Evolutionary conservation across 2,797 vertebrate species (phyloP).

Genomic region (Mionectes olivaceus): DNA sequence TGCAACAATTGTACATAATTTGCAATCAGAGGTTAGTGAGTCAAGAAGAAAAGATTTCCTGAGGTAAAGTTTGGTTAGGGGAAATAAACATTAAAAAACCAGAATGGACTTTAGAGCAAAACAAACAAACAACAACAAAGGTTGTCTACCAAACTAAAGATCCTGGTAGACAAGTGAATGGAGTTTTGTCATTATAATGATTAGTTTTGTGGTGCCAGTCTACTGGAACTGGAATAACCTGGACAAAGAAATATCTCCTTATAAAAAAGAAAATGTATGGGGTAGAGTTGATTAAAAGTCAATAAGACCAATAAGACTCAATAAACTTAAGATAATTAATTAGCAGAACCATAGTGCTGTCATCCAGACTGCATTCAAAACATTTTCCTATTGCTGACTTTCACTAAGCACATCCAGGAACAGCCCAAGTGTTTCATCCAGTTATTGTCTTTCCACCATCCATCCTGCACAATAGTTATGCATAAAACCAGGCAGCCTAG

Average conservation of each 20-base stretch:
- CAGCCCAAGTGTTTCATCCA: background rate
- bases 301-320: background rate
- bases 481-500: background rate
- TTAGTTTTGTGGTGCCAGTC: background rate
- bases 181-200: background rate
- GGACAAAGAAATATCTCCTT: background rate
- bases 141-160: background rate
- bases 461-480: background rate
- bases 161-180: background rate
- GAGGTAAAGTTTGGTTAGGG: background rate
- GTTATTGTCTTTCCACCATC: background rate
- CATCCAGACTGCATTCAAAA: background rate
- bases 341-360: background rate
- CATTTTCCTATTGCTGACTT: background rate
- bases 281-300: background rate
- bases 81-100: rapidly evolving
- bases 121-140: background rate
- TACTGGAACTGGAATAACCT: background rate
- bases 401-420: background rate
- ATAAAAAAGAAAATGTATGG: background rate
- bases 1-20: background rate
- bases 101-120: background rate
- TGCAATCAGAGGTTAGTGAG: background rate
- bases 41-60: background rate
- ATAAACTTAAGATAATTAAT: background rate